Percentiles rank a stretch among this genome's conserved stretches.
These are phyloP conservation scores for Caradrina kadenii DNA, from an alignment of 2,888 invertebrate species.

Conservation along the genomic window DNA sequence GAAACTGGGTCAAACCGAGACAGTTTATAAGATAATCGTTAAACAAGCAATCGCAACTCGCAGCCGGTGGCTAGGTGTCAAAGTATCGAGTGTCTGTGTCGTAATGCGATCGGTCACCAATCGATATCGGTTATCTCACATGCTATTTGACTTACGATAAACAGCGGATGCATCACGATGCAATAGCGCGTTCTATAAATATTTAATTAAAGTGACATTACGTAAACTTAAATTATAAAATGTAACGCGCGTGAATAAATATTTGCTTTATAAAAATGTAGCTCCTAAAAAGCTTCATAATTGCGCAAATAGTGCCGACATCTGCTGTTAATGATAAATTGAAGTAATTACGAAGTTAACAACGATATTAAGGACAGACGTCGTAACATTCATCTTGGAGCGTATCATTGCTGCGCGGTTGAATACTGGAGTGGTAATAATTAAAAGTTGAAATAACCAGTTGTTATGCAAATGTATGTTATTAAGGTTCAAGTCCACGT, in stretches of 20 bases:
- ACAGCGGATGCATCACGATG: conserved; percentile 79
- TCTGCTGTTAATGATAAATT: conserved; percentile 55
- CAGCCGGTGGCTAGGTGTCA: conserved; percentile 82
- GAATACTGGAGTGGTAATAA: conserved; percentile 33
- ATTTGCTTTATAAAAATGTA: conserved; percentile 44
- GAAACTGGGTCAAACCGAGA: conserved; percentile 78
- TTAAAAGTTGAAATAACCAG: conserved; percentile 43
- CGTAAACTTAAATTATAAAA: conserved; percentile 56
- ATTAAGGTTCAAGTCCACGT: conserved; percentile 76
- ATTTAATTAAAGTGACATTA: conserved; percentile 76
- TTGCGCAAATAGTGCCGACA: conserved; percentile 50
- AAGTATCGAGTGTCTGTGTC: conserved; percentile 80
- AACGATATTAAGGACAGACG: conserved; percentile 43
- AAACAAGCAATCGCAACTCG: conserved; percentile 74
- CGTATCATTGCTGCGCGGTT: conserved; percentile 23
- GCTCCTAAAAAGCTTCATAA: conserved; percentile 47
- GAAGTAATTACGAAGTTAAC: conserved; percentile 54
- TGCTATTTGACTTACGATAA: conserved; percentile 83
- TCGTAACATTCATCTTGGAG: conserved; percentile 50
- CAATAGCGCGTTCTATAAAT: conserved; percentile 83
- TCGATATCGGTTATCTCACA: conserved; percentile 84
- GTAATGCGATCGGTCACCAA: conserved; percentile 85
- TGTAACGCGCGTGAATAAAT: conserved; percentile 31
- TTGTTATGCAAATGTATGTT: conserved; percentile 69
- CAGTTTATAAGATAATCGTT: conserved; percentile 74